Evolutionary conservation across 2,888 invertebrate species (phyloP), one percentile per base, ranked within the genome.

Genomic region (Chloromyia formosa): DNA sequence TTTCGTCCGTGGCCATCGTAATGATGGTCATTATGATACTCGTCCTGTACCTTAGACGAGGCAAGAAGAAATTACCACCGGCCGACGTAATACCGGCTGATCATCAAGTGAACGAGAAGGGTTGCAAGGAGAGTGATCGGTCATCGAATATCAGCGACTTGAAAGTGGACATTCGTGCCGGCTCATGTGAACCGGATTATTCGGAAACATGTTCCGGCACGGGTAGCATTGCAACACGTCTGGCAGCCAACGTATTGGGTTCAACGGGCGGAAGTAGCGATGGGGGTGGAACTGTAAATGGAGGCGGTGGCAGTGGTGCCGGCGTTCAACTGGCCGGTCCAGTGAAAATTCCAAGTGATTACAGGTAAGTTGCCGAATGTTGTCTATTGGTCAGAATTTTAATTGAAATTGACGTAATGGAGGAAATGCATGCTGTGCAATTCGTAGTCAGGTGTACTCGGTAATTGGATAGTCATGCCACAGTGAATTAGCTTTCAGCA

Each of bases 71-170:
- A 22, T 82, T 85, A 77, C 85, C 86, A 18, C 79, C 78, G 0
- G 85, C 86, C 7, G 83, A 89, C 81, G 87, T 88, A 80, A 90
- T 92, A 79, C 90, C 90, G 1, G 89, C 89, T 40, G 89, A 89
- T 60, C 79, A 79, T 73, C 86, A 88, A 78, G 88, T 88, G 56
- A 87, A 86, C 64, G 88, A 88, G 79, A 88, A 88, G 79, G 87
- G 87, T 78, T 91, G 88, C 78, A 91, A 92, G 79, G 92, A 92
- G 84, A 94, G 93, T 77, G 96, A 96, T 83, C 89, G 94, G 79
- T 95, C 95, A 81, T 96, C 96, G 71, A 95, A 95, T 83, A 95
- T 96, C 81, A 96, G 96, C 78, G 96, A 96, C 86, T 87, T 96
- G 82, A 96, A 96, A 86, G 89, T 95, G 78, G 96, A 96, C 85